Evolutionary conservation across 2,797 vertebrate genomes (phyloP).

Genomic region (Pachyuromys duprasi): DNA sequence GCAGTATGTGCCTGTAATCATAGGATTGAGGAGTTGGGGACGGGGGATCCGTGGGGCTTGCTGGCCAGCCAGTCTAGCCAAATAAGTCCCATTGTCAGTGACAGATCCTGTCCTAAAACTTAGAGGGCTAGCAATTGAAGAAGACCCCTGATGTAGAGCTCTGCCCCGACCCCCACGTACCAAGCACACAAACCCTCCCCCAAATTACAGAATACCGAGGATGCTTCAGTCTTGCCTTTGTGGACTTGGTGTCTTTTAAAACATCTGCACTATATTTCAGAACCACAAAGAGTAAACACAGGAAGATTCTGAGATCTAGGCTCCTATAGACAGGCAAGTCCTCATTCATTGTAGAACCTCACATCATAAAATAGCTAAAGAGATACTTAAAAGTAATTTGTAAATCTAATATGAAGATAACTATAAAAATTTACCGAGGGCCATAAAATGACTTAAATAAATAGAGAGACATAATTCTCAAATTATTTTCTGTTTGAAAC

Average conservation of each 20-base stretch:
- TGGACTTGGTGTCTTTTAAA: not conserved
- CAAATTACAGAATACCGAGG: not conserved
- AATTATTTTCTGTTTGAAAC: constrained; percentile 59
- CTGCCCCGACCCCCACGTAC: not conserved
- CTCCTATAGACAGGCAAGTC: not conserved
- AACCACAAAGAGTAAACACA: not conserved
- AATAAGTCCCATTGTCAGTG: not conserved
- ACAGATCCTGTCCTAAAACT: not conserved
- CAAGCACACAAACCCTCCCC: not conserved
- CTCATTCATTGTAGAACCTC: not conserved
- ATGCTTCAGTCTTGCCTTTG: not conserved
- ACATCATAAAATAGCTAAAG: constrained; percentile 60
- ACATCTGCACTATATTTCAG: not conserved
- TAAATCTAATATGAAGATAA: constrained; percentile 46
- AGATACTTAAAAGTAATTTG: constrained; percentile 64
- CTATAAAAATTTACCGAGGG: constrained; percentile 65
- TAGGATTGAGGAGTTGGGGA: not conserved
- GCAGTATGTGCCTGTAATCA: too few species aligned
- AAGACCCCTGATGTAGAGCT: not conserved
- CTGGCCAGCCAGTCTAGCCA: not conserved
- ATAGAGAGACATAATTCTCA: constrained; percentile 41
- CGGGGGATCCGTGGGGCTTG: not conserved
- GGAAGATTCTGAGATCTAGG: not conserved
- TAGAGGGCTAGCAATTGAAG: not conserved
- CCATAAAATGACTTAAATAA: constrained; percentile 67